phyloP scores from a whole-genome alignment of 1,140 invertebrate species.

The Hyles vespertilio region DNA sequence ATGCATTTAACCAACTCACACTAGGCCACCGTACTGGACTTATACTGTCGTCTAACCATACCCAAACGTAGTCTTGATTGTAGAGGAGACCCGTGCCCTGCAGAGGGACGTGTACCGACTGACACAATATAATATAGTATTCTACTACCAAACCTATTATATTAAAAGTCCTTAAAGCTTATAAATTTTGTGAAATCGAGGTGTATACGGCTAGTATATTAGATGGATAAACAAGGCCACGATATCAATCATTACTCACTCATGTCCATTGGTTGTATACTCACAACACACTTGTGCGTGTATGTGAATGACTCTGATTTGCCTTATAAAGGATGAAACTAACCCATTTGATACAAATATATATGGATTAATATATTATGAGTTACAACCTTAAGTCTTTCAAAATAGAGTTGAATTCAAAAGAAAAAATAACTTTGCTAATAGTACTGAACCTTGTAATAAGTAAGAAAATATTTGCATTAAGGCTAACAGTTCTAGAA shows the following conservation, averaged over 20 bases:
- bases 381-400: not conserved
- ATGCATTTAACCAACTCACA: too few species aligned
- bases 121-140: too few species aligned
- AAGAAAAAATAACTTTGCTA: constrained; percentile 11
- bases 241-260: constrained; percentile 28
- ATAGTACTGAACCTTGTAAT: constrained; percentile 19
- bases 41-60: too few species aligned
- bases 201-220: not conserved
- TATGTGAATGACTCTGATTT: constrained; percentile 38
- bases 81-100: too few species aligned
- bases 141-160: too few species aligned
- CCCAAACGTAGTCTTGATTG: too few species aligned
- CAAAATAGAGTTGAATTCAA: too few species aligned
- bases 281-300: constrained; percentile 23
- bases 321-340: constrained; percentile 43
- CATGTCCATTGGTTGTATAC: constrained; percentile 19
- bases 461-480: constrained; percentile 27
- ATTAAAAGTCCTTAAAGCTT: too few species aligned
- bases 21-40: too few species aligned
- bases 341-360: constrained; percentile 25
- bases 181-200: too few species aligned
- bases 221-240: constrained; percentile 17
- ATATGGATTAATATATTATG: not conserved
- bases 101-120: too few species aligned
- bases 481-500: constrained; percentile 24